Percentiles rank a stretch among this genome's conserved stretches.
These are phyloP conservation scores for Pherbina coryleti DNA, from an alignment of 2,888 invertebrate species.

Conservation along the genomic window DNA sequence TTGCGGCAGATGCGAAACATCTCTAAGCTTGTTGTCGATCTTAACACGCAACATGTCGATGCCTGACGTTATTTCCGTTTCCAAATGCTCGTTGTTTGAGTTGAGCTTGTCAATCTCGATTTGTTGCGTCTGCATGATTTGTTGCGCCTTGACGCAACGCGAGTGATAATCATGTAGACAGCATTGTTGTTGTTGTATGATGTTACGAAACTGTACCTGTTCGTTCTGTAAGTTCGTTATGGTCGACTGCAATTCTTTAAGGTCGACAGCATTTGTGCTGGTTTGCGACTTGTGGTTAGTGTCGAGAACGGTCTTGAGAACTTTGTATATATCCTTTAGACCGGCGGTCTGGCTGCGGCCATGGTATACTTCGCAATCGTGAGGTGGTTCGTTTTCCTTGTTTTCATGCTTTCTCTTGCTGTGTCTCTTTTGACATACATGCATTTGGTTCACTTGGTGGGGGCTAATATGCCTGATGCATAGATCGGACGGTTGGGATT, in stretches of 20 bases:
- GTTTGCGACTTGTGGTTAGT: conserved; percentile 46
- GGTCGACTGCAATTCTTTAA: conserved; percentile 54
- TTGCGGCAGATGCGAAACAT: conserved; percentile 61
- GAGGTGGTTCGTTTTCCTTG: conserved; percentile 47
- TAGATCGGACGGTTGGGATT: conserved; percentile 1
- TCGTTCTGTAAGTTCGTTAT: conserved; percentile 60
- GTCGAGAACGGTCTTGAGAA: conserved; percentile 57
- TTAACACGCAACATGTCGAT: conserved; percentile 61
- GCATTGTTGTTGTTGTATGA: conserved; percentile 64
- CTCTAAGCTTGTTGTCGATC: conserved; percentile 62
- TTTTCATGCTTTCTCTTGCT: conserved; percentile 33
- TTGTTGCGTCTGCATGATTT: conserved; percentile 66
- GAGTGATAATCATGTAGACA: conserved; percentile 62
- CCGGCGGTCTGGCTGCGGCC: conserved; percentile 38
- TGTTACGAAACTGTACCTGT: conserved; percentile 60
- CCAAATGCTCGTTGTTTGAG: conserved; percentile 61
- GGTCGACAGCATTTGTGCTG: conserved; percentile 37
- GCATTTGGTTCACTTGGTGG: conserved; percentile 25
- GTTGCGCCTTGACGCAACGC: conserved; percentile 65
- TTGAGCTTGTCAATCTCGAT: conserved; percentile 64
- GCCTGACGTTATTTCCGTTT: conserved; percentile 61
- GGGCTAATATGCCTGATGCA: conserved; percentile 10
- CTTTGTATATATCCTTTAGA: conserved; percentile 54
- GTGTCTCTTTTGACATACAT: neutral
- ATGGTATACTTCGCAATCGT: neutral